phyloP scores from a whole-genome alignment of 2,888 invertebrate genomes.

The Andrena marginata region DNA sequence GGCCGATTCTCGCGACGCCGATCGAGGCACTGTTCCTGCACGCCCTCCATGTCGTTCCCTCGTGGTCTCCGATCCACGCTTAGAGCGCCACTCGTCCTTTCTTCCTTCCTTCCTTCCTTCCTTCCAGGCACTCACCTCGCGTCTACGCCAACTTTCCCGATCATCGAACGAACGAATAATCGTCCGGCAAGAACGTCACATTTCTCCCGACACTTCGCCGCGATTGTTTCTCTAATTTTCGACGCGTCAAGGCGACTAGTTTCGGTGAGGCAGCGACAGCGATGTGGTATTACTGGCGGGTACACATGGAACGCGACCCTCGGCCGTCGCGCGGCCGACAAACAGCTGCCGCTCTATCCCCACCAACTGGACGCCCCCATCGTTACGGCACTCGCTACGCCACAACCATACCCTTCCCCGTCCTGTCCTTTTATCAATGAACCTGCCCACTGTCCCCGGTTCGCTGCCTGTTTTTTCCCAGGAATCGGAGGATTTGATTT shows the following conservation, averaged over 20 bases:
- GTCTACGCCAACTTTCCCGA: not conserved
- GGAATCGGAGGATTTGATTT: not conserved
- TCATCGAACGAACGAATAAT: not conserved
- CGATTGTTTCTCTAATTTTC: not conserved
- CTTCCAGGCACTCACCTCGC: not conserved
- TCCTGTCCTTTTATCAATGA: conserved; percentile 34
- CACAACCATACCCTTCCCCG: conserved; percentile 21
- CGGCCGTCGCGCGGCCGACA: conserved; percentile 56
- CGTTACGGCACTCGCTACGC: conserved; percentile 28
- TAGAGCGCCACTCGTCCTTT: not conserved
- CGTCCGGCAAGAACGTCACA: not conserved
- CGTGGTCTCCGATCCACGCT: not conserved
- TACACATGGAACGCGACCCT: conserved; percentile 71
- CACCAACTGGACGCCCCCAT: conserved; percentile 63
- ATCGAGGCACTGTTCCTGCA: not conserved
- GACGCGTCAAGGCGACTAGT: not conserved
- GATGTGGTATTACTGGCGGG: conserved; percentile 71
- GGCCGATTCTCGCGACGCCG: conserved; percentile 4
- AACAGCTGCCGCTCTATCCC: conserved; percentile 76
- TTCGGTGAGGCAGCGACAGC: conserved; percentile 29
- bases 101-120: not conserved
- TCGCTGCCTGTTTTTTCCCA: not conserved
- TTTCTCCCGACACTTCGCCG: conserved; percentile 1
- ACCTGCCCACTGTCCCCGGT: not conserved
- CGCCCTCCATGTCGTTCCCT: conserved; percentile 8